A percentile compares a stretch with the other conserved stretches of the same genome.
Conservation (phyloP, 2,797 vertebrate genomes). For the Thamnophis elegans region DNA sequence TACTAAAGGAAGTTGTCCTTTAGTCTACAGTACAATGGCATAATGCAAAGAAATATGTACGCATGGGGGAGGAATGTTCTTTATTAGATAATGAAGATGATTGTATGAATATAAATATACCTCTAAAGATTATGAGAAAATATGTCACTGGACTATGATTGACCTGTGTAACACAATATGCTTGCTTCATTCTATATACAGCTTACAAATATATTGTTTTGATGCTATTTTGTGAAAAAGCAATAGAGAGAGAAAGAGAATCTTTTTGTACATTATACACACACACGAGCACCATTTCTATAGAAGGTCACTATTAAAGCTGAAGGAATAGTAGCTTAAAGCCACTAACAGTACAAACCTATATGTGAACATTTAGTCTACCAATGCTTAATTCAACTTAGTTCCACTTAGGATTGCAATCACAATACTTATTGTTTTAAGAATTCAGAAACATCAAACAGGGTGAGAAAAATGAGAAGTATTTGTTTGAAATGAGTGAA, state of each 20-base stretch:
- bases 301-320: background rate
- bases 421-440: constrained; percentile 25
- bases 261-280: background rate
- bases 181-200: background rate
- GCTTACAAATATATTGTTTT: background rate
- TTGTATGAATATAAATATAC: constrained; percentile 10
- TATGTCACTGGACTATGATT: background rate
- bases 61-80: background rate
- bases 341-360: background rate
- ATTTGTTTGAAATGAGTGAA: background rate
- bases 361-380: background rate
- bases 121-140: constrained; percentile 10
- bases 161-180: background rate
- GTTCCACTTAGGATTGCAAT: background rate
- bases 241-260: background rate
- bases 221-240: constrained; percentile 18
- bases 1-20: constrained; percentile 31
- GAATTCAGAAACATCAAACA: constrained; percentile 32
- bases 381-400: background rate
- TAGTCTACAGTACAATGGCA: constrained; percentile 1
- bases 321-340: background rate
- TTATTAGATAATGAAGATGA: background rate
- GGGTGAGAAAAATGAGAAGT: background rate
- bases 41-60: background rate
- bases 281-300: background rate